Evolutionary conservation across 2,888 invertebrate species (phyloP).

Genomic region (Leucoma salicis): DNA sequence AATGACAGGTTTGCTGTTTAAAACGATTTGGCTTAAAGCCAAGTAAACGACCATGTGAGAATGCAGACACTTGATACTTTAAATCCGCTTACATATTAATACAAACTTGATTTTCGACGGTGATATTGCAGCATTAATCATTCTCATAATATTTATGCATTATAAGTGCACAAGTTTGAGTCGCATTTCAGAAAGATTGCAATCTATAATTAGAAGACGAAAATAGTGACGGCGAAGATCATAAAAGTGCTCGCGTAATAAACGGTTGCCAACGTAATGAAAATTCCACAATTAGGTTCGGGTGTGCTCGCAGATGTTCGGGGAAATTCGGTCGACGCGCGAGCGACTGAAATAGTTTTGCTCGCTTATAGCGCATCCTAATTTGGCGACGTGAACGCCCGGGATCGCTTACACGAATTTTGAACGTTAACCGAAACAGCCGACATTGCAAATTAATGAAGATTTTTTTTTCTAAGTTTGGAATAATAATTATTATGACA

Average conservation of each 20-base stretch:
- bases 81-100: conserved; percentile 33
- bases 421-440: conserved; percentile 42
- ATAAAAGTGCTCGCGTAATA: conserved; percentile 44
- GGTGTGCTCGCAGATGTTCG: conserved; percentile 56
- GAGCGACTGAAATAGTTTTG: conserved; percentile 72
- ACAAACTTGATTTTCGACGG: conserved; percentile 13
- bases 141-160: neutral
- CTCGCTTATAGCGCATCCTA: conserved; percentile 71
- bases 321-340: conserved; percentile 50
- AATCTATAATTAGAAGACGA: conserved; percentile 31
- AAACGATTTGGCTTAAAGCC: conserved; percentile 63
- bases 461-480: too few species aligned
- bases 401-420: conserved; percentile 61
- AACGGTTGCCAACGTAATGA: conserved; percentile 46
- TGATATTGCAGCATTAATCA: neutral
- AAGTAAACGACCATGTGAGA: conserved; percentile 50
- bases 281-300: conserved; percentile 67
- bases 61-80: conserved; percentile 65
- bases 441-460: too few species aligned
- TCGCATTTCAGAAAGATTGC: conserved; percentile 5
- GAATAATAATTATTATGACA: too few species aligned
- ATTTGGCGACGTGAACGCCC: conserved; percentile 79
- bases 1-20: conserved; percentile 52
- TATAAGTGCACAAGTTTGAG: neutral
- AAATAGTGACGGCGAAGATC: conserved; percentile 28